Percentiles rank a stretch among this genome's conserved stretches.
Conservation (phyloP, 2,888 invertebrate genomes). For the Julus scanicus region DNA sequence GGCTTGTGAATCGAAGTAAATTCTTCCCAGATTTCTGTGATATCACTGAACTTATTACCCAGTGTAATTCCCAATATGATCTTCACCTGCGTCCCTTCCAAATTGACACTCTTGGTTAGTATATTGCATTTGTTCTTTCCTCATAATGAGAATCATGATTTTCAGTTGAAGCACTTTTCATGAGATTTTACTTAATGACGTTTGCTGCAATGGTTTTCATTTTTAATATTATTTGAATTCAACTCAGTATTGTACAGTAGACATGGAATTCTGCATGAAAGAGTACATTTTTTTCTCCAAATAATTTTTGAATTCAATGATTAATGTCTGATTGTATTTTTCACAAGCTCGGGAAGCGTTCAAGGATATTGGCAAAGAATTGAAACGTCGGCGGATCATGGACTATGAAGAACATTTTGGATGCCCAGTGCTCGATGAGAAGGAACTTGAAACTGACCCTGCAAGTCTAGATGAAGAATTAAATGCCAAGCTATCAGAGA, state of each 20-base stretch:
- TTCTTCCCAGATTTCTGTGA: conserved; percentile 28
- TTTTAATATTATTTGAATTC: no score
- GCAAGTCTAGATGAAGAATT: neutral
- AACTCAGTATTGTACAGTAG: no score
- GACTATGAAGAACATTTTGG: conserved; percentile 48
- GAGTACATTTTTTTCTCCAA: no score
- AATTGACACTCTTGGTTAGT: neutral
- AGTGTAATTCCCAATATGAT: conserved; percentile 19
- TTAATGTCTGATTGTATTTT: neutral
- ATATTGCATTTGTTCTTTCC: neutral
- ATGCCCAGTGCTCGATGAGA: neutral
- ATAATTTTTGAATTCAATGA: no score
- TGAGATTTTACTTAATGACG: no score
- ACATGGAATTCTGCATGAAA: no score
- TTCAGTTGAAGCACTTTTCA: no score
- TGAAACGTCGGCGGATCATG: conserved; percentile 12
- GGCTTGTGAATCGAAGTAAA: neutral
- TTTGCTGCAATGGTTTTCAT: no score
- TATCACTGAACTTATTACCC: neutral
- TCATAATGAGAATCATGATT: no score
- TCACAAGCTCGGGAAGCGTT: neutral
- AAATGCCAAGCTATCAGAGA: neutral
- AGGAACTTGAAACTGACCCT: neutral
- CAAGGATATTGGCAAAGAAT: conserved; percentile 36
- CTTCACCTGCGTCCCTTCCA: conserved; percentile 2